A percentile compares a stretch with the other conserved stretches of the same genome.
Evolutionary conservation across 2,888 invertebrate species (phyloP).

Genomic region (Sarcophaga rosellei): DNA sequence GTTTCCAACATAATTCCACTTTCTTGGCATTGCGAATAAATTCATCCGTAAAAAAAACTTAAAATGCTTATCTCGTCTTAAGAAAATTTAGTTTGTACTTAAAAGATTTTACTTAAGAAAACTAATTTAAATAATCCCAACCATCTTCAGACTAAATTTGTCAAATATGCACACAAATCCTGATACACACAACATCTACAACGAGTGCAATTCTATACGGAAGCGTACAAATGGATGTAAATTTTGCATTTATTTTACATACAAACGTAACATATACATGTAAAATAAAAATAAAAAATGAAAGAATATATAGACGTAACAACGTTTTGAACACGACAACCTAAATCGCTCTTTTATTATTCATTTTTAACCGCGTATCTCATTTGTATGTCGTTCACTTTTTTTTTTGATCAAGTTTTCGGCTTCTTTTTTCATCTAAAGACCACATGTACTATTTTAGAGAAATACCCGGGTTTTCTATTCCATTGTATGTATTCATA

Average conservation of each 20-base stretch:
- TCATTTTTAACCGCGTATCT: conserved; percentile 56
- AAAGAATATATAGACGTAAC: neutral
- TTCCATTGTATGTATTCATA: conserved; percentile 1
- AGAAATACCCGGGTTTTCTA: neutral
- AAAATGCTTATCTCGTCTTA: neutral
- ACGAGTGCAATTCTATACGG: no score
- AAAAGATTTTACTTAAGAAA: conserved; percentile 4
- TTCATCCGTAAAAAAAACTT: no score
- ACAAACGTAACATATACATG: neutral
- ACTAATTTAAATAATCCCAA: conserved; percentile 45
- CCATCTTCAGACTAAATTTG: conserved; percentile 46
- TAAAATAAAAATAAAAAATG: no score
- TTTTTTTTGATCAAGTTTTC: conserved; percentile 7
- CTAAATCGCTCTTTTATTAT: conserved; percentile 59
- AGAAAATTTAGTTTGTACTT: neutral
- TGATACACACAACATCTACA: neutral
- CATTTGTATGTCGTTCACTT: conserved; percentile 37
- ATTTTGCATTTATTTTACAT: conserved; percentile 13
- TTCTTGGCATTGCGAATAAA: no score
- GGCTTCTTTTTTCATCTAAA: conserved; percentile 7
- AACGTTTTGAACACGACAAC: conserved; percentile 17
- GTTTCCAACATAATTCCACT: no score
- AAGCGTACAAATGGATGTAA: conserved; percentile 15
- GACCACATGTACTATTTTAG: conserved; percentile 31
- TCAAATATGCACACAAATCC: conserved; percentile 19